phyloP scores from a whole-genome alignment of 2,888 invertebrate genomes.

The Tenthredo scrophulariae region DNA sequence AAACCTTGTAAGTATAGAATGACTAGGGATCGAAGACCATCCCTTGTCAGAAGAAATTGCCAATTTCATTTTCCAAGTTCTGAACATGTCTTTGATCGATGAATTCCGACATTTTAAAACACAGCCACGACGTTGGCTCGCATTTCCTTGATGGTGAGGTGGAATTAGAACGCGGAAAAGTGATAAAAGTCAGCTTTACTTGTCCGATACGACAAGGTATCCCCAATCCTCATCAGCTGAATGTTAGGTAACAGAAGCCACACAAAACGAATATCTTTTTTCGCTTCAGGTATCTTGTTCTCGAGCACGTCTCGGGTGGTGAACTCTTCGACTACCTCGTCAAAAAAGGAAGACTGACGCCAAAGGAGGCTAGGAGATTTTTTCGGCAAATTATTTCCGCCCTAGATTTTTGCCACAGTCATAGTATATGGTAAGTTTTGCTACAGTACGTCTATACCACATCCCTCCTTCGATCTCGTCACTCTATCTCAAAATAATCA shows the following conservation, averaged over 20 bases:
- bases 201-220: constrained; percentile 27
- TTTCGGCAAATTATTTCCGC: constrained; percentile 99
- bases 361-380: constrained; percentile 97
- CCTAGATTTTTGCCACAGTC: constrained; percentile 99
- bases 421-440: constrained; percentile 96
- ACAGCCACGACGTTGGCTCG: background rate
- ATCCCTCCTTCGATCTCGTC: background rate
- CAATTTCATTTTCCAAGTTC: background rate
- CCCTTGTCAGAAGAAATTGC: background rate
- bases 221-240: constrained; percentile 6
- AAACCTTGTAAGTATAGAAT: background rate
- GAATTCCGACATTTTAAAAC: background rate
- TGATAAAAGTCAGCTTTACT: constrained; percentile 3
- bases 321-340: constrained; percentile 99
- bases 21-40: background rate
- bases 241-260: constrained; percentile 30
- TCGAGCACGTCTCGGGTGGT: constrained; percentile 99
- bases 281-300: constrained; percentile 91
- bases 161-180: constrained; percentile 17
- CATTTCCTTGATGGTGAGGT: background rate
- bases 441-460: background rate
- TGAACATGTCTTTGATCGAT: background rate
- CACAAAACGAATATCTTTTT: constrained; percentile 7
- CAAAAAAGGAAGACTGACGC: constrained; percentile 97
- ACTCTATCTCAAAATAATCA: constrained; percentile 10